Evolutionary conservation across 2,888 invertebrate genomes (phyloP).

Genomic region (Spicauda simplicius): DNA sequence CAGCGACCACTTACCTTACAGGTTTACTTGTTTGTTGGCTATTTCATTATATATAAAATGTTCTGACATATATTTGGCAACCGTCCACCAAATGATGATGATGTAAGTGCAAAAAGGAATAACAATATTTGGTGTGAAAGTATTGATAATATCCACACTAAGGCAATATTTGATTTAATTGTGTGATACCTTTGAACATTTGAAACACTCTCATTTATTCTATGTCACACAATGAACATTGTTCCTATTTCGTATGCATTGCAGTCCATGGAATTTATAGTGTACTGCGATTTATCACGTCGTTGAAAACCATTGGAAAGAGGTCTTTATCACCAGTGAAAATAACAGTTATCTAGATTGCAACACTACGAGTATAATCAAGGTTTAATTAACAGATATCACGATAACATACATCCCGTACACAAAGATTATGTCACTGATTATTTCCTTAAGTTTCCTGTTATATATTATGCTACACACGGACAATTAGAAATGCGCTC

Average conservation of each 20-base stretch:
- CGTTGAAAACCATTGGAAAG: background rate
- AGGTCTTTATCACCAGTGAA: background rate
- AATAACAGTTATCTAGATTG: slow-evolving; percentile 1
- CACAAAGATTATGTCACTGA: slow-evolving; percentile 18
- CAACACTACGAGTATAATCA: background rate
- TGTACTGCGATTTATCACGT: background rate
- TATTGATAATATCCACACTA: no score
- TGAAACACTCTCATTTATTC: no score
- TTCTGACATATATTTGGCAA: no score
- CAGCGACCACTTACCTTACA: no score
- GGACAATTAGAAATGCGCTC: background rate
- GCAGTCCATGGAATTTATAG: background rate
- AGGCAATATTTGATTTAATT: no score
- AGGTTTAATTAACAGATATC: slow-evolving; percentile 11
- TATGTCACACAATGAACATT: no score
- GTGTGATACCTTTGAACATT: no score
- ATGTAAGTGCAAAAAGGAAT: no score
- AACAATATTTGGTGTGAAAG: no score
- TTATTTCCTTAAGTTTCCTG: background rate
- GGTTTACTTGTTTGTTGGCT: no score
- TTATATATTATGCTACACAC: background rate
- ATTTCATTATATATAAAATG: no score
- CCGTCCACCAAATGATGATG: no score
- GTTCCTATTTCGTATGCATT: background rate
- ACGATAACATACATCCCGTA: slow-evolving; percentile 7